Percentiles rank a stretch among this genome's conserved stretches.
These are phyloP conservation scores for Stegophylla sp. DNA, from an alignment of 2,888 invertebrate species.

Conservation along the genomic window DNA sequence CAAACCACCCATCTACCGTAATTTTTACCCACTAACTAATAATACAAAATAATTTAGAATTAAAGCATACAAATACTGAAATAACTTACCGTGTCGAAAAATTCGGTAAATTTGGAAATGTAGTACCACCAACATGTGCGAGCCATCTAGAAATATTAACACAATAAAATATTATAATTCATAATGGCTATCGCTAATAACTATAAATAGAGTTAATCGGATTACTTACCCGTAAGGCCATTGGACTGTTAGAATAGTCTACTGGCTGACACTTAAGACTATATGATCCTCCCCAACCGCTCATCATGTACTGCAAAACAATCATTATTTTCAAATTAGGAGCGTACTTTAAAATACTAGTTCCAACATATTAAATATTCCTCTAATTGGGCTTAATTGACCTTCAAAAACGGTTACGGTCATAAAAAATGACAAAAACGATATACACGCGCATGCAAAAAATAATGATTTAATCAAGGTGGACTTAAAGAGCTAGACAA, in stretches of 20 bases:
- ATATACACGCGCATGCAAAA: background rate
- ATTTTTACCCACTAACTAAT: background rate
- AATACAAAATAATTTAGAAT: background rate
- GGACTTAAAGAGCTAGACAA: background rate
- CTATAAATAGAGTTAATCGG: background rate
- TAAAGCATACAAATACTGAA: background rate
- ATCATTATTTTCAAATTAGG: slow-evolving; percentile 35
- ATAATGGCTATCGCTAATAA: background rate
- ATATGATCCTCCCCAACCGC: slow-evolving; percentile 69
- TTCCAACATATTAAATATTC: background rate
- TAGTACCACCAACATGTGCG: slow-evolving; percentile 96
- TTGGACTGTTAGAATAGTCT: slow-evolving; percentile 68
- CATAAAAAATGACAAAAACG: background rate
- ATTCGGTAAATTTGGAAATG: slow-evolving; percentile 95
- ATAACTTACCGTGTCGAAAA: slow-evolving; percentile 85
- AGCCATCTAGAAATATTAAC: slow-evolving; percentile 76
- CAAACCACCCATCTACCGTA: background rate
- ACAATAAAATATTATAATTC: background rate
- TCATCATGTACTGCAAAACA: slow-evolving; percentile 64
- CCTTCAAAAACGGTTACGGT: background rate
- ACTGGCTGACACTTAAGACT: slow-evolving; percentile 69
- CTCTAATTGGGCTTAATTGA: background rate
- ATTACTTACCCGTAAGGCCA: slow-evolving; percentile 68
- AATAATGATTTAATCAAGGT: background rate
- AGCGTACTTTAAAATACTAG: too few relatives aligned